Percentiles rank a stretch among this genome's conserved stretches.
Evolutionary conservation across 2,888 invertebrate species (phyloP).

Genomic region (Caenorhabditis afra): DNA sequence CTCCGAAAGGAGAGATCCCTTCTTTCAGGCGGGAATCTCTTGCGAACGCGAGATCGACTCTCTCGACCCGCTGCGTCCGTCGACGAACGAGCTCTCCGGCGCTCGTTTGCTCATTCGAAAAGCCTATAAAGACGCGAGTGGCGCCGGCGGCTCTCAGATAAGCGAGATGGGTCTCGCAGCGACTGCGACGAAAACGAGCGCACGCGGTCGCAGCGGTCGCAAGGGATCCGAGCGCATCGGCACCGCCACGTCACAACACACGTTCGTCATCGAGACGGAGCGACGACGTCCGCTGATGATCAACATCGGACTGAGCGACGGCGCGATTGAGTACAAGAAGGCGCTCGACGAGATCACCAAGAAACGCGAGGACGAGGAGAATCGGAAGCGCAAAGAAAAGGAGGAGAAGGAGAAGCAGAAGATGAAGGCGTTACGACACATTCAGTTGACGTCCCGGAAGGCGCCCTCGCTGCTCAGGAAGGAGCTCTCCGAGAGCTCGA

Average conservation of each 20-base stretch:
- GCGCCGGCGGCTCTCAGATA: slow-evolving; percentile 15
- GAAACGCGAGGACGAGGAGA: slow-evolving; percentile 57
- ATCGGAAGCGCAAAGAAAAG: slow-evolving; percentile 54
- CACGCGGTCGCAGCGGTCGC: slow-evolving; percentile 6
- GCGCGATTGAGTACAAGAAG: slow-evolving; percentile 65
- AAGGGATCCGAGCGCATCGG: slow-evolving; percentile 52
- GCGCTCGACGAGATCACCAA: slow-evolving; percentile 48
- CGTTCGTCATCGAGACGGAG: slow-evolving; percentile 68
- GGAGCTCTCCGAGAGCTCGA: slow-evolving; percentile 43
- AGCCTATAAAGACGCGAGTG: slow-evolving; percentile 59
- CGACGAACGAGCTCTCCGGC: slow-evolving; percentile 67
- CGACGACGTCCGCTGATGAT: slow-evolving; percentile 61
- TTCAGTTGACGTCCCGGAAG: slow-evolving; percentile 58
- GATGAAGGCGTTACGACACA: slow-evolving; percentile 55
- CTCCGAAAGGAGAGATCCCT: not conserved
- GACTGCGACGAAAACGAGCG: slow-evolving; percentile 2
- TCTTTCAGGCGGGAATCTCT: slow-evolving; percentile 60
- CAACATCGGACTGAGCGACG: slow-evolving; percentile 64
- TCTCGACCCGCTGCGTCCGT: slow-evolving; percentile 64
- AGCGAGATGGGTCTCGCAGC: slow-evolving; percentile 23
- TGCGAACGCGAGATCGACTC: slow-evolving; percentile 69
- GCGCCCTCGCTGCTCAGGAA: slow-evolving; percentile 50
- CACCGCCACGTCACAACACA: slow-evolving; percentile 68
- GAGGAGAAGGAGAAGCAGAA: slow-evolving; percentile 59
- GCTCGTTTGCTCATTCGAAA: slow-evolving; percentile 65